Percentiles rank a stretch among this genome's conserved stretches.
phyloP scores from a whole-genome alignment of 2,888 invertebrate species.

The Troglohyphantes excavatus region DNA sequence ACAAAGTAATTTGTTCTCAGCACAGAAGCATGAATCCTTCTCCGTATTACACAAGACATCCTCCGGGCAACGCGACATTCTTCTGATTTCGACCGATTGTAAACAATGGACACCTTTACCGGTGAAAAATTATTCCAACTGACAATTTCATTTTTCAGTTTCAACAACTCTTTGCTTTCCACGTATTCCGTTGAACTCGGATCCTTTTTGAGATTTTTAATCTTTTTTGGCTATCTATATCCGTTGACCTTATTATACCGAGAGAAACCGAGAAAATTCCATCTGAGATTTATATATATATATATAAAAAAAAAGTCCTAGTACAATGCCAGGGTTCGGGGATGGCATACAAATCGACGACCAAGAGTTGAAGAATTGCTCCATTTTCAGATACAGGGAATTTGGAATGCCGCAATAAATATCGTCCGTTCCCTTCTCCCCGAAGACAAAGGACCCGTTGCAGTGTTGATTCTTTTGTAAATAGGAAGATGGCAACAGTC shows the following conservation, averaged over 20 bases:
- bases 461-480: constrained; percentile 40
- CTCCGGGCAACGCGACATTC: constrained; percentile 2
- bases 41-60: constrained; percentile 12
- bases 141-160: constrained; percentile 70
- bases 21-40: background rate
- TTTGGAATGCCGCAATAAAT: constrained; percentile 71
- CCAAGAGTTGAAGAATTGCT: constrained; percentile 66
- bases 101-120: constrained; percentile 28
- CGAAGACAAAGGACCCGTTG: constrained; percentile 54
- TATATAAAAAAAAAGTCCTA: constrained; percentile 8
- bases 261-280: constrained; percentile 31
- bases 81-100: background rate
- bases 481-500: constrained; percentile 57
- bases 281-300: constrained; percentile 45
- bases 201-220: background rate
- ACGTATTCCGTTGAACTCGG: constrained; percentile 13
- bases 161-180: constrained; percentile 62
- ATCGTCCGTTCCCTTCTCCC: constrained; percentile 34
- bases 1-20: constrained; percentile 42
- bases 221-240: constrained; percentile 26
- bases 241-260: constrained; percentile 56
- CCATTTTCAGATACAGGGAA: constrained; percentile 73
- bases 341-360: constrained; percentile 72
- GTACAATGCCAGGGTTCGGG: constrained; percentile 36
- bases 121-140: constrained; percentile 57